Evolutionary conservation across 2,797 vertebrate species (phyloP).

Genomic region (Remorina albescens): DNA sequence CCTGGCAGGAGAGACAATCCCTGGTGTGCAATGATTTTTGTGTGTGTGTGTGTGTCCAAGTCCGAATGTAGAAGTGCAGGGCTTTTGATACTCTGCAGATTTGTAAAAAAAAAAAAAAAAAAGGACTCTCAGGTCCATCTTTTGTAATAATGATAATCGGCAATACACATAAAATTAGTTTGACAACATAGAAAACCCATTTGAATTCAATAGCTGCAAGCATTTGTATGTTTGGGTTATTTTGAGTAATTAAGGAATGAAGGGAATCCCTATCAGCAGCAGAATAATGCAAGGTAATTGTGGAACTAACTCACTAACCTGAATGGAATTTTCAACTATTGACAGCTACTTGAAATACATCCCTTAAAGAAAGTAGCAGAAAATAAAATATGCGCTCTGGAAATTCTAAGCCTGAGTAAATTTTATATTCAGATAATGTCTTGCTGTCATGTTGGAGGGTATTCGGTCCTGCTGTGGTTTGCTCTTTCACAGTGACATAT

Average conservation of each 20-base stretch:
- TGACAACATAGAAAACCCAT: background rate
- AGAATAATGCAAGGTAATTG: background rate
- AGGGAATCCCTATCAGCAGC: background rate
- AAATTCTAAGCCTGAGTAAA: background rate
- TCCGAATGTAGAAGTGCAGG: background rate
- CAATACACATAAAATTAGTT: background rate
- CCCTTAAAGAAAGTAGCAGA: too few species aligned
- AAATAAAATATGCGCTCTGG: background rate
- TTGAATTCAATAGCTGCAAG: background rate
- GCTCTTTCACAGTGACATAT: conserved; percentile 17
- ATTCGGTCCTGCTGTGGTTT: background rate
- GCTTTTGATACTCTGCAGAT: background rate
- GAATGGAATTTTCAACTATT: background rate
- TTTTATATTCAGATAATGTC: background rate
- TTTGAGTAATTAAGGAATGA: too few species aligned
- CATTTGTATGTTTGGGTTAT: background rate
- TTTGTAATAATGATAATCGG: too few species aligned
- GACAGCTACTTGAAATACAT: background rate
- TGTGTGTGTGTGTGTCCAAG: too few species aligned
- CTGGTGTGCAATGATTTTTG: background rate
- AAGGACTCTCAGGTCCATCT: background rate
- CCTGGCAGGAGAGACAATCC: background rate
- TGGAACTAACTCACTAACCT: too few species aligned
- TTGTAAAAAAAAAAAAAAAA: too few species aligned
- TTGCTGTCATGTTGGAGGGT: background rate